Evolutionary conservation across 2,113 vertebrate genomes (phyloP), one percentile per base, ranked within the genome.

Genomic region (Mohoua ochrocephala): DNA sequence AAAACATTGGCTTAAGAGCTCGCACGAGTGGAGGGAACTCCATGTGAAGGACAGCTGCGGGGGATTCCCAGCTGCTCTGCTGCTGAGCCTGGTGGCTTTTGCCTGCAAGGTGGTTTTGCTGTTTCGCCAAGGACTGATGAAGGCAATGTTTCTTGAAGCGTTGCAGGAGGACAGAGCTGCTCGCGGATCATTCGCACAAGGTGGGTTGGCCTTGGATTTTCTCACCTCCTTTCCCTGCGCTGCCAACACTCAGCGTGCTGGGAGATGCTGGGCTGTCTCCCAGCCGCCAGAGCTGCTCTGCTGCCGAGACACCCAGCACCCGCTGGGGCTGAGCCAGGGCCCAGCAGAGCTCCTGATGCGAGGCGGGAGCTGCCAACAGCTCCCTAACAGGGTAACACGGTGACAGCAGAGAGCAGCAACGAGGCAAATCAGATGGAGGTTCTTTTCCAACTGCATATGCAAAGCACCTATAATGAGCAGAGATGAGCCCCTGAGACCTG

Each of bases 1-100:
- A 97, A 98, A 98, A 89, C 94, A 95, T 45, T 74, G 92, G 64
- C 87, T 87, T 79, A 84, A 84, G 70, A 94, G 91, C 73, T 93
- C 1, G 20, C n/a, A 56, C 2, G 30, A 95, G 82, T 78, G 84
- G 84, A 80, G 47, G 83, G 92, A 96, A 84, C 81, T 80, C 94
- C 56, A 15, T 23, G 63, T 33, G 52, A 91, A 71, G 68, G 84
- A 50, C 35, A 92, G 89, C 84, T 94, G 91, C 10, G 4, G 91
- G 82, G 10, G 22, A 78, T 88, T 87, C 94, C 83, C 80, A 64
- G 69, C 63, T 94, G 60, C 61, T 93, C 67, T 44, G 61, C 54
- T 64, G 73, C 77, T 61, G 27, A 85, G 30, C 42, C 30, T 68
- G 44, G 39, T 54, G 84, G n/a, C 45, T 82, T 87, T 79, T 4